Evolutionary conservation across 2,113 vertebrate genomes (phyloP), one percentile per base, ranked within the genome.

Genomic region (Bubo blakistoni): DNA sequence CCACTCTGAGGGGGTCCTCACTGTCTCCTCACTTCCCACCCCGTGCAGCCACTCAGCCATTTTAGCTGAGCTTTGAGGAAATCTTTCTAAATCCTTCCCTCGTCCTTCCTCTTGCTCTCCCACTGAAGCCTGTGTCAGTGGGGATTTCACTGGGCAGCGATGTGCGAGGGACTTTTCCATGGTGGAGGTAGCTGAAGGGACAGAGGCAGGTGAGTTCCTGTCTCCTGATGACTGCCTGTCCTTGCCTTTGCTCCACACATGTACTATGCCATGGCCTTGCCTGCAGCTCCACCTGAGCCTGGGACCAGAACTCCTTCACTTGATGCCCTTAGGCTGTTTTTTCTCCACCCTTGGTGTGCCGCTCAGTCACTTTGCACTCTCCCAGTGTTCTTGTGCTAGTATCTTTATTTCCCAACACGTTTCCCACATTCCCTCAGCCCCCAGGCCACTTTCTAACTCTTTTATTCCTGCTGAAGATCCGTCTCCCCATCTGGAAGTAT

Each of bases 91-190:
- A 38, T 61, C 16, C 46, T 88, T 78, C 47, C 19, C 8, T 49
- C 12, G 12, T 88, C 26, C 9, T n/a, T 85, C 11, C 8, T 52
- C 14, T 54, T 82, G 12, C 44, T 58, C 34, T 58, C 44, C 38
- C 7, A 2, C 47, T 32, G 47, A 78, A 67, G 34, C 17, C 27
- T 73, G 2, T 3, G 1, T 52, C n/a, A 30, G 2, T 19, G 25
- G 1, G 18, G 32, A 27, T 86, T 81, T 91, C 51, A 40, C 17
- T 0, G 1, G 3, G 4, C 16, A 63, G n/a, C 19, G 6, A 4
- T 2, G 2, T 27, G 47, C 0, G 1, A 79, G 24, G 32, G 11
- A 17, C 14, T 71, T 90, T 54, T 71, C 29, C 5, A 4, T 42
- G 16, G 14, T 12, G 18, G 27, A 62, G 38, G 20, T 3, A 55